A percentile compares a stretch with the other conserved stretches of the same genome.
These are phyloP conservation scores for Erebia epiphron DNA, from an alignment of 2,888 invertebrate genomes.

Conservation along the genomic window DNA sequence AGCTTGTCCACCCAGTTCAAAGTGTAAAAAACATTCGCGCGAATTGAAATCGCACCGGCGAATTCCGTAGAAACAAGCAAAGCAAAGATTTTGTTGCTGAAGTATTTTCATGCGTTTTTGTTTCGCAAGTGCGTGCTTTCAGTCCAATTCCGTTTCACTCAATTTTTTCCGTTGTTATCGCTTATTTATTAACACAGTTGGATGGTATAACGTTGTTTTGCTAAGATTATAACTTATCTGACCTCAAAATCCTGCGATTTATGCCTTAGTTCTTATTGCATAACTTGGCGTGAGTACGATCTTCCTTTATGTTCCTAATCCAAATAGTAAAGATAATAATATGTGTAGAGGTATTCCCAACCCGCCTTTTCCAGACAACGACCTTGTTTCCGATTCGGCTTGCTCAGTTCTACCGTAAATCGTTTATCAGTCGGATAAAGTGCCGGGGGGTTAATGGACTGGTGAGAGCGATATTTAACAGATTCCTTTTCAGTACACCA, in stretches of 20 bases:
- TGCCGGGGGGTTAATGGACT: conserved; percentile 62
- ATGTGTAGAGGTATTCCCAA: conserved; percentile 64
- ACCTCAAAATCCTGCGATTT: background rate
- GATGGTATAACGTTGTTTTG: too few species aligned
- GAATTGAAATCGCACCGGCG: background rate
- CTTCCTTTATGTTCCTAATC: background rate
- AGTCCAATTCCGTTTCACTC: too few species aligned
- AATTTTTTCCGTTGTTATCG: too few species aligned
- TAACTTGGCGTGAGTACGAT: background rate
- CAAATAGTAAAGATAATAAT: conserved; percentile 55
- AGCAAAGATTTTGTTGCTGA: too few species aligned
- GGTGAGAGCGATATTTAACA: conserved; percentile 64
- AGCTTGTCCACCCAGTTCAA: too few species aligned
- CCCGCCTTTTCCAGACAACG: conserved; percentile 66
- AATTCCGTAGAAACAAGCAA: too few species aligned
- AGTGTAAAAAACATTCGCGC: too few species aligned
- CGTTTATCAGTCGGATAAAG: conserved; percentile 66
- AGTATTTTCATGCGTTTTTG: too few species aligned
- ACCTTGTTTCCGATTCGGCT: conserved; percentile 76
- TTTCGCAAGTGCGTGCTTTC: too few species aligned
- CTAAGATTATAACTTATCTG: too few species aligned
- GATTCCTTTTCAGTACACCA: conserved; percentile 47
- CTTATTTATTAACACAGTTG: too few species aligned
- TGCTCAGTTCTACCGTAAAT: conserved; percentile 68
- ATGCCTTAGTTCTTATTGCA: background rate